Base-by-base conservation (phyloP, 2,113 vertebrate species). In the Cariama cristata region DNA sequence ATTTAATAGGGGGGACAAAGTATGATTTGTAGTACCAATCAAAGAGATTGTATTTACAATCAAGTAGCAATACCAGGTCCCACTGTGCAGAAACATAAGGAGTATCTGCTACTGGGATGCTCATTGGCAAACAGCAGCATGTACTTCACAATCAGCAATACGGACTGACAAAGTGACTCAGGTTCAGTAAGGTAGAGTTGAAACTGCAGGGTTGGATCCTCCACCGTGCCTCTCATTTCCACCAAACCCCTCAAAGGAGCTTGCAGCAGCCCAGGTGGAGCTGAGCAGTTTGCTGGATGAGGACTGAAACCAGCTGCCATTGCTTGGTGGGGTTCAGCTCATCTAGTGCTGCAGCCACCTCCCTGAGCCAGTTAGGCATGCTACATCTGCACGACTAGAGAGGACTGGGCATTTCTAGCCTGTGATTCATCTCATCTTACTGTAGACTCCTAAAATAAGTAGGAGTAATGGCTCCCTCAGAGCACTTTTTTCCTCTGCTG, bases 301-400 rank as follows among this genome's bases (percentile, higher is more conserved):
- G 77, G 27, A 5, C 35, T 60, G 55, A 74, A 67, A 53, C 4
- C 49, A 45, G 67, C 33, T 4, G 0, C 47, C 4, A 2, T 10
- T 44, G 76, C 1, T 4, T 45, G 24, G 24, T 44, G 38, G 26
- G 11, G 13, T 28, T 69, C 64, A 67, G 30, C 74, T 45, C 69
- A 50, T 1, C 52, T 13, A 35, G 14, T 6, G 32, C 63, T 88
- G 45, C 63, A 73, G 58, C 21, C 3, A 19, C 5, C 5, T 7
- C 19, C 13, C 12, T 0, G 1, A 14, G 21, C 13, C 63, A 22
- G 33, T 9, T 58, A 14, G 3, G 0, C 20, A 19, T 32, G 6
- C 9, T 55, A 64, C 35, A 12, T 12, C 55, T 45, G 8, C 1
- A 22, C 17, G 12, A 11, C 38, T 33, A 40, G 27, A 53, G 38